These are phyloP conservation scores for Paedocypris sp. DNA, from an alignment of 2,113 vertebrate genomes.

Conservation along the genomic window DNA sequence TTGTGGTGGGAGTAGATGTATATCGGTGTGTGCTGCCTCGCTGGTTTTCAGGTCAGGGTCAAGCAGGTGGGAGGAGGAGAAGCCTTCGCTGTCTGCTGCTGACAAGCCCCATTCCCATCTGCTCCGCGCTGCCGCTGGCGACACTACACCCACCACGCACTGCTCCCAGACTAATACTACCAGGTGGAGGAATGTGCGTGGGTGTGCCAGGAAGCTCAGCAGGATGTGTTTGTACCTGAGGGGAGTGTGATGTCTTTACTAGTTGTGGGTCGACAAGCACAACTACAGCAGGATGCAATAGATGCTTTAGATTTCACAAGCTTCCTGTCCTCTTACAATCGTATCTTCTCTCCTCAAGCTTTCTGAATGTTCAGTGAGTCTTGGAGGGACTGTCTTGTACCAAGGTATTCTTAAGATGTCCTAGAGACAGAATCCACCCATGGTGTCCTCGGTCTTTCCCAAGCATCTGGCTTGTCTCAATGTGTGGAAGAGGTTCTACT, in stretches of 20 bases:
- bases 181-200: slow-evolving; percentile 1
- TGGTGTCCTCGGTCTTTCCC: too few species aligned
- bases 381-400: too few species aligned
- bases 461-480: too few species aligned
- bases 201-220: background rate
- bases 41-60: slow-evolving; percentile 30
- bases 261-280: background rate
- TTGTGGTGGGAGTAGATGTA: background rate
- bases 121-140: background rate
- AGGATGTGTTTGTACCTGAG: background rate
- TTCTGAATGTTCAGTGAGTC: too few species aligned
- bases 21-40: background rate
- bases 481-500: too few species aligned
- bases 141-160: slow-evolving; percentile 22
- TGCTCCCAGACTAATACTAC: slow-evolving; percentile 18
- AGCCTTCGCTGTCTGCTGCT: slow-evolving; percentile 21
- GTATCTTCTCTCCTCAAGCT: too few species aligned
- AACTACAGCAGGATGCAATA: slow-evolving; percentile 21
- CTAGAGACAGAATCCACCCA: too few species aligned
- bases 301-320: too few species aligned
- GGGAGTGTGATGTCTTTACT: background rate
- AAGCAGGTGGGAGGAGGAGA: slow-evolving; percentile 32
- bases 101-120: slow-evolving; percentile 10
- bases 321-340: too few species aligned
- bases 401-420: too few species aligned